phyloP scores from a whole-genome alignment of 2,797 vertebrate species.

The Neosilurus mollespiculum region DNA sequence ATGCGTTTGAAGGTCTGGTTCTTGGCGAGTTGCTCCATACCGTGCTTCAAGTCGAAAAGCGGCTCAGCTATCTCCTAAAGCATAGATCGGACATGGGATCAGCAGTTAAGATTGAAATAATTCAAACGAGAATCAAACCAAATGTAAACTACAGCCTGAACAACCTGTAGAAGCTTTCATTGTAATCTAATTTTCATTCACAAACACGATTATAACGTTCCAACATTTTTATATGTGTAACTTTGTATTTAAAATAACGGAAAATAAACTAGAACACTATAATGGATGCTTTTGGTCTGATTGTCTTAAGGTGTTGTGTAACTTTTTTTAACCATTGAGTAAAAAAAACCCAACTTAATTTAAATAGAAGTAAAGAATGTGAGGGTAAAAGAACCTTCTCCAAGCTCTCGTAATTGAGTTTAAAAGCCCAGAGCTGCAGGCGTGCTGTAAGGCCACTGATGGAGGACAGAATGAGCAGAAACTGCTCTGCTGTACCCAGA shows the following conservation, averaged over 20 bases:
- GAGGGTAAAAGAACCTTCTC: constrained; percentile 79
- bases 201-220: too few species aligned
- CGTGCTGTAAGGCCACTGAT: constrained; percentile 84
- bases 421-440: constrained; percentile 96
- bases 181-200: background rate
- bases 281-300: background rate
- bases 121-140: background rate
- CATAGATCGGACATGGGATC: constrained; percentile 1
- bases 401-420: constrained; percentile 92
- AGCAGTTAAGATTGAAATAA: background rate
- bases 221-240: background rate
- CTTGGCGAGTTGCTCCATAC: constrained; percentile 92
- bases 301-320: background rate
- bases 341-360: too few species aligned
- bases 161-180: background rate
- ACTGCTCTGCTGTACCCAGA: constrained; percentile 92
- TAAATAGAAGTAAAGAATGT: background rate
- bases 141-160: background rate
- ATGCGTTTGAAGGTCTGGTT: constrained; percentile 91
- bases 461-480: constrained; percentile 88
- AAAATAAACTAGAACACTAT: constrained; percentile 13
- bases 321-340: too few species aligned
- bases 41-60: constrained; percentile 90
- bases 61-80: constrained; percentile 92
- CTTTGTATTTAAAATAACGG: background rate